Base-by-base conservation (phyloP, 2,797 vertebrate genomes). In the Merluccius polli region DNA sequence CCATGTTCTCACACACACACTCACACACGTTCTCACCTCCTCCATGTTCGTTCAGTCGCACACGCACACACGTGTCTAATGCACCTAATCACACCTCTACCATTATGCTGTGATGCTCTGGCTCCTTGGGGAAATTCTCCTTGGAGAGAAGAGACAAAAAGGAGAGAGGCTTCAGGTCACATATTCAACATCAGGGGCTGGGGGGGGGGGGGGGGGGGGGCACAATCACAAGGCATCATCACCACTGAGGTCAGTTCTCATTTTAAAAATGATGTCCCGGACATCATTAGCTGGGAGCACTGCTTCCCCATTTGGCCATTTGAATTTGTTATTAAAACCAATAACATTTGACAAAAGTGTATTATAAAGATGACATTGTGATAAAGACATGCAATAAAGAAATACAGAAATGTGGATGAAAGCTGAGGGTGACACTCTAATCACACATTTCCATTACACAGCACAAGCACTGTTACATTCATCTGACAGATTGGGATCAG, bases 171-270 rank as follows among this genome's bases (percentile, higher is more conserved):
- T 41, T 41, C 38, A 13, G 38, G 38, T 41, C 38, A 9, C 9
- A 11, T 41, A 12, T 16, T 41, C 38, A 41, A 12, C 38, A 41
- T 41, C 38, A 41, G 38, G 38, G 16, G 41, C 2, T 12, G 41
- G 15, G 41, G 3, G 41, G 4, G 41, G 41, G 4, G 33, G 33
- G 33, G 33, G 33, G 33, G 8, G 33, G 33, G n/a, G n/a, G n/a
- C n/a, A n/a, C n/a, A n/a, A n/a, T n/a, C n/a, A 38, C 36, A 38
- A 38, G 36, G 13, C 69, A 65, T 33, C 77, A 77, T 83, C 72
- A 82, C 38, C 33, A 65, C 18, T 18, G 78, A 70, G 77, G 80
- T 83, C 86, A 82, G 63, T 77, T 59, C 73, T 84, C 72, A 75
- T 81, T 78, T 3, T 11, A 32, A 13, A 13, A 48, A 74, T 18